Percentiles rank a stretch among this genome's conserved stretches.
phyloP scores from a whole-genome alignment of 2,888 invertebrate genomes.

The Pachymerium ferrugineum region DNA sequence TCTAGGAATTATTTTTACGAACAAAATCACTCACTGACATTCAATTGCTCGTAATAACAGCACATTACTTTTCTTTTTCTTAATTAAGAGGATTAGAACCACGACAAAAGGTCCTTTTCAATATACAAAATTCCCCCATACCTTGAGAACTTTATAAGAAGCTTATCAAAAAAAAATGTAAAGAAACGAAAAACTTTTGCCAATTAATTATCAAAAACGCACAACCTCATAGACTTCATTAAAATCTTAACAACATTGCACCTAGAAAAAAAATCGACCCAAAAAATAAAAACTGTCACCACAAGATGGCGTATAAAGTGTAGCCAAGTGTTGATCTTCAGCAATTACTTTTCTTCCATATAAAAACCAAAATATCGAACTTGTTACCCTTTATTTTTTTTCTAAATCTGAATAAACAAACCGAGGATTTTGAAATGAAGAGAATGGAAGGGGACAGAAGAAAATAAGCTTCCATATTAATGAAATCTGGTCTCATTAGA shows the following conservation, averaged over 20 bases:
- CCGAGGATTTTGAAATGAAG: too few relatives aligned
- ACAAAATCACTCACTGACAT: too few relatives aligned
- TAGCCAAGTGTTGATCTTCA: too few relatives aligned
- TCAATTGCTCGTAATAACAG: background rate
- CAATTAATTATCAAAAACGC: background rate
- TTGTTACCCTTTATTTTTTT: background rate
- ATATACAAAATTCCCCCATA: background rate
- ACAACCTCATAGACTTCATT: too few relatives aligned
- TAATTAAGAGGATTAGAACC: constrained; percentile 13
- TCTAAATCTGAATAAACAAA: background rate
- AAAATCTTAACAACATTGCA: too few relatives aligned
- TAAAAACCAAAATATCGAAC: too few relatives aligned
- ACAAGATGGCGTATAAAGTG: too few relatives aligned
- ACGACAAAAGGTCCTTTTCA: background rate
- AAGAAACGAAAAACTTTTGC: too few relatives aligned
- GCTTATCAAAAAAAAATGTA: background rate
- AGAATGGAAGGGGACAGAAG: background rate
- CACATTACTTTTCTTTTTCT: background rate
- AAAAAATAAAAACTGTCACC: too few relatives aligned
- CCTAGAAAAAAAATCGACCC: too few relatives aligned
- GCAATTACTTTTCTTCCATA: too few relatives aligned
- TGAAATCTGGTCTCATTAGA: constrained; percentile 6
- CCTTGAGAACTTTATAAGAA: background rate
- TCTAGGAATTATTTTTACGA: too few relatives aligned
- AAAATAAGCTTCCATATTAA: constrained; percentile 13